Base-by-base conservation (phyloP, 1,140 invertebrate genomes). In the Lucilia sericata region DNA sequence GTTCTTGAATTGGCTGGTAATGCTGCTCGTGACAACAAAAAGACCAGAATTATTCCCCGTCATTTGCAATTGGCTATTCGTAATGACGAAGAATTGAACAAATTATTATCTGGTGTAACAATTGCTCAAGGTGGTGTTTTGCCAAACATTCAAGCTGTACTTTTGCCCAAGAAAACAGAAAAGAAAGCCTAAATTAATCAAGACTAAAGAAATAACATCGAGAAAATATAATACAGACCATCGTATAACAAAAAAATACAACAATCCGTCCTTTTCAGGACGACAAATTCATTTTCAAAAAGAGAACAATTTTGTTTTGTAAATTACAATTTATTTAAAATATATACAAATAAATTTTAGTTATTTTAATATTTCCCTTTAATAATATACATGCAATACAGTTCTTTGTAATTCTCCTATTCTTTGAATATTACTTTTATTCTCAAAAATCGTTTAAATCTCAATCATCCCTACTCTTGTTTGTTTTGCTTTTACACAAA, bases 41-140 rank as follows among this genome's bases (percentile, higher is more conserved):
- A 93, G 87, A 92, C 93, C 2, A 92, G 96, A 83, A 96, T 98
- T 60, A 95, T 95, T 82, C 97, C 97, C 0, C 92, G 96, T 78
- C 96, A 98, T 89, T 92, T 97, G 2, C 94, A 97, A 85, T 19
- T 97, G 76, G 97, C 96, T 9, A 95, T 98, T 19, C 93, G 95
- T 55, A 97, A 97, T 91, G 97, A 98, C 91, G 96, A 97, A 86
- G 96, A 98, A 88, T 91, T 98, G 85, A 96, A 95, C 88, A 95
- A 94, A 89, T 92, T 97, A 80, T 89, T 98, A 14, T 93, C 94
- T 74, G 95, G 96, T 78, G 96, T 97, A 0, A 97, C 96, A 4
- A 97, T 97, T 86, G 95, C 96, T 13, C 94, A 96, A 89, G 96
- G 96, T 85, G 96, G 96, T 86, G 96, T 97, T 2, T 87, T 97